These are phyloP conservation scores for Nansenia antarctica DNA, from an alignment of 2,113 vertebrate genomes.

Conservation along the genomic window DNA sequence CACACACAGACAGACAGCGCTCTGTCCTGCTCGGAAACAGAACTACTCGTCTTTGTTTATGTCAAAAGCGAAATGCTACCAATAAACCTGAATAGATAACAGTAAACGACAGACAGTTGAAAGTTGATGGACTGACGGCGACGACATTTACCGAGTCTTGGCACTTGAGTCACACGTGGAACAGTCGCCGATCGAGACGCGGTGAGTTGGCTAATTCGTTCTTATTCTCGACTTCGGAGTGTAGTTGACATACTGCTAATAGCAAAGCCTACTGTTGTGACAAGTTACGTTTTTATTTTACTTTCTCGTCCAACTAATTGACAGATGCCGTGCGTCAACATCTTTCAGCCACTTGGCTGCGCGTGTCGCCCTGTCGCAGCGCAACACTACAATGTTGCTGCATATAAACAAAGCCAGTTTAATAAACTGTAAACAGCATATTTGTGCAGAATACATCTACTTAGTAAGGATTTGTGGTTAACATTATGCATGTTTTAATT, in stretches of 20 bases:
- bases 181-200: slow-evolving; percentile 10
- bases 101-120: slow-evolving; percentile 17
- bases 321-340: not conserved
- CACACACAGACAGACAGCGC: not conserved
- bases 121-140: slow-evolving; percentile 44
- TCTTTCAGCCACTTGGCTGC: too few relatives aligned
- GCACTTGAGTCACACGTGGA: slow-evolving; percentile 51
- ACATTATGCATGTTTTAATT: too few relatives aligned
- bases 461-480: too few relatives aligned
- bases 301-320: not conserved
- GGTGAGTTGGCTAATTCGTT: slow-evolving; percentile 38
- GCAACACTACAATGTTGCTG: too few relatives aligned
- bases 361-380: too few relatives aligned
- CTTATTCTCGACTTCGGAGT: not conserved
- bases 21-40: slow-evolving; percentile 4
- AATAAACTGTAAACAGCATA: too few relatives aligned
- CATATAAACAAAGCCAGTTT: too few relatives aligned
- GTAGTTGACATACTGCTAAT: not conserved
- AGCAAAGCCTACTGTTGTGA: not conserved
- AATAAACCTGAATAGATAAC: slow-evolving; percentile 14
- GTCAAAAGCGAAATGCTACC: slow-evolving; percentile 42
- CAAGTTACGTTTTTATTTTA: not conserved
- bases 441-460: too few relatives aligned
- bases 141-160: slow-evolving; percentile 14
- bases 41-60: slow-evolving; percentile 24